These are phyloP conservation scores for Diphyllodes magnificus DNA, from an alignment of 2,113 vertebrate genomes.

Conservation along the genomic window DNA sequence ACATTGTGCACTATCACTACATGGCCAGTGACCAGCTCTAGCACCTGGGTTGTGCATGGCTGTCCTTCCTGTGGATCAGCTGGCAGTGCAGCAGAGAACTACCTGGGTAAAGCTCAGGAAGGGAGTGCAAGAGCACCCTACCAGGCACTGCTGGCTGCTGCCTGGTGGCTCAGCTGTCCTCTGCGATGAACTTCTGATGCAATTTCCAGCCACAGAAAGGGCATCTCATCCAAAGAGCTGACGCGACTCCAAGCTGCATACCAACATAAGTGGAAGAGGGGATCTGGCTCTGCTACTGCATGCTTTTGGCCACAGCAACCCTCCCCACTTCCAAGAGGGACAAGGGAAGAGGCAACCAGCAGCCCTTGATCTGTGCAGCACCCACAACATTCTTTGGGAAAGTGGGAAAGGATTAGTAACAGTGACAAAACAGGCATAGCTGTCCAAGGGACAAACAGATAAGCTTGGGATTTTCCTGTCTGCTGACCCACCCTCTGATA, in stretches of 20 bases:
- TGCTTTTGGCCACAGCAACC: not conserved
- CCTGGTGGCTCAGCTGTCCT: constrained; percentile 19
- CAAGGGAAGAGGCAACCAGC: not conserved
- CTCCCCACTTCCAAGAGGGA: not conserved
- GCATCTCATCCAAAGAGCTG: constrained; percentile 12
- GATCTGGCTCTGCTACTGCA: constrained; percentile 3
- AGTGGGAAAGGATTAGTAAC: not conserved
- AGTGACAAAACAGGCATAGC: not conserved
- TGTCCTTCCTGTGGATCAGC: not conserved
- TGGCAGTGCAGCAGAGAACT: not conserved
- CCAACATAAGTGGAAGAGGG: not conserved
- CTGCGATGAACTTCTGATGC: constrained; percentile 22
- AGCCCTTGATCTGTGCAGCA: not conserved
- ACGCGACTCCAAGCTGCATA: not conserved
- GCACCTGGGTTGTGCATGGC: accelerated
- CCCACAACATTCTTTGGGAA: not conserved
- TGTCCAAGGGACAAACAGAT: not conserved
- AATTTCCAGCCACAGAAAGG: constrained; percentile 43
- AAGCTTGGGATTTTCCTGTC: constrained; percentile 30
- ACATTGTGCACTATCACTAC: not conserved
- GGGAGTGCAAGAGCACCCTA: not conserved
- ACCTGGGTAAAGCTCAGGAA: not conserved
- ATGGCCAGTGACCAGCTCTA: not conserved
- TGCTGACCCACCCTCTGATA: constrained; percentile 30
- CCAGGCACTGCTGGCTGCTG: not conserved